A percentile compares a stretch with the other conserved stretches of the same genome.
These are phyloP conservation scores for Chiloscyllium punctatum DNA, from an alignment of 2,797 vertebrate species.

Conservation along the genomic window DNA sequence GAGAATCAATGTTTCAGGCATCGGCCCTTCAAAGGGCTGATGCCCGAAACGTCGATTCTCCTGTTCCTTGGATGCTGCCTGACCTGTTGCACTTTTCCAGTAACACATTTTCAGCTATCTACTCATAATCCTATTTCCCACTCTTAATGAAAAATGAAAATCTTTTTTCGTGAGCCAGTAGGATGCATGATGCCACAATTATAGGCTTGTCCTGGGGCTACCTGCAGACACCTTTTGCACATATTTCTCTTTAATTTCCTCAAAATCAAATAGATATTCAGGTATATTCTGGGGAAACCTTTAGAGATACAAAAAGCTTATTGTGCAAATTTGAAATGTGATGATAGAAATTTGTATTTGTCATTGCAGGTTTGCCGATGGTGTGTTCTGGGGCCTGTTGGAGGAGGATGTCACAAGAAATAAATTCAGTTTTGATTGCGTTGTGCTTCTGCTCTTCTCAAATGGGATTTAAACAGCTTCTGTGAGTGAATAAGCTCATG, in stretches of 20 bases:
- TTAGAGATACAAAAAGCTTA: no score
- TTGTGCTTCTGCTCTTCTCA: background rate
- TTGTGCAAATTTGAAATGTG: background rate
- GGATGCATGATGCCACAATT: background rate
- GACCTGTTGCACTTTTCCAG: no score
- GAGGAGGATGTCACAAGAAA: background rate
- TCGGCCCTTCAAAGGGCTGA: no score
- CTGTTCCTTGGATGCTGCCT: no score
- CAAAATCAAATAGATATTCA: background rate
- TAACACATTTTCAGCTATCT: no score
- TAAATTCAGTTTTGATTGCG: background rate
- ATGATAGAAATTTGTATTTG: background rate
- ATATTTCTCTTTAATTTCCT: background rate
- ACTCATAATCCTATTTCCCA: background rate
- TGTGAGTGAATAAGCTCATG: background rate
- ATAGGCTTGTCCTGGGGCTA: background rate
- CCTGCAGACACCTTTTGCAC: background rate
- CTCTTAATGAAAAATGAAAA: background rate
- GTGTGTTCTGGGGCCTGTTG: background rate
- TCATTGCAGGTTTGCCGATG: background rate
- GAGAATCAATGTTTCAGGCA: no score
- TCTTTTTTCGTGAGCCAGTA: background rate
- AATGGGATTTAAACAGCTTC: background rate
- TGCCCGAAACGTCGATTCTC: no score
- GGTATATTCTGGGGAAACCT: background rate